Evolutionary conservation across 2,113 vertebrate species (phyloP), one percentile per base, ranked within the genome.

Genomic region (Apteryx mantelli): DNA sequence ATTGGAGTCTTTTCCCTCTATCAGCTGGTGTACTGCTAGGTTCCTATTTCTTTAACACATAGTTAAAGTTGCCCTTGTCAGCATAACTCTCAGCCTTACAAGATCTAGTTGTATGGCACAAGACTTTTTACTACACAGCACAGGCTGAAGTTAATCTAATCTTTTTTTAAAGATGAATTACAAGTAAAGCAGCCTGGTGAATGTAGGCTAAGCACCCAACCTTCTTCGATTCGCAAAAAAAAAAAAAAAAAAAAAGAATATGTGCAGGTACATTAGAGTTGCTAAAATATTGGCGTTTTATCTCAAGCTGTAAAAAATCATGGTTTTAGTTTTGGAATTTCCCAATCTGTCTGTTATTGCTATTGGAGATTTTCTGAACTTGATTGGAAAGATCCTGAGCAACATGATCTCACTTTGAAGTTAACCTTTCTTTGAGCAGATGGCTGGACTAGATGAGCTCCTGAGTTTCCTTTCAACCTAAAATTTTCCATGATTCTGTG

Each of bases 1-100:
- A 86, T 94, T 36, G 58, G 75, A 93, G 21, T 38, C 6, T 73
- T 89, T 94, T 81, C 25, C 11, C 77, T 90, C 71, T 85, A 71
- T 80, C 83, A 95, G 15, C 48, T 82, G 36, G 21, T 78, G 8
- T 86, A 69, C 69, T 93, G 40, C 70, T 0, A 42, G 77, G 56
- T 38, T 91, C 88, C 85, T 91, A 18, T 88, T 95, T 93, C 87
- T 93, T 95, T 94, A 94, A 38, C 81, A 64, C 20, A 58, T 38
- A 61, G 55, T 93, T 83, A 55, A 94, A 93, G 17, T 81, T 93
- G 86, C n/a, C 32, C 48, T 86, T 0, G 11, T 93, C 90, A 95
- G 88, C 95, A 90, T 75, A 92, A 90, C 36, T 86, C 76, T 83
- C 52, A 84, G 61, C 22, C 60, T 94, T 94, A 95, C 64, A 81